Percentiles rank a stretch among this genome's conserved stretches.
These are phyloP conservation scores for Tupaia chinensis DNA, from an alignment of 2,113 vertebrate genomes.

Conservation along the genomic window DNA sequence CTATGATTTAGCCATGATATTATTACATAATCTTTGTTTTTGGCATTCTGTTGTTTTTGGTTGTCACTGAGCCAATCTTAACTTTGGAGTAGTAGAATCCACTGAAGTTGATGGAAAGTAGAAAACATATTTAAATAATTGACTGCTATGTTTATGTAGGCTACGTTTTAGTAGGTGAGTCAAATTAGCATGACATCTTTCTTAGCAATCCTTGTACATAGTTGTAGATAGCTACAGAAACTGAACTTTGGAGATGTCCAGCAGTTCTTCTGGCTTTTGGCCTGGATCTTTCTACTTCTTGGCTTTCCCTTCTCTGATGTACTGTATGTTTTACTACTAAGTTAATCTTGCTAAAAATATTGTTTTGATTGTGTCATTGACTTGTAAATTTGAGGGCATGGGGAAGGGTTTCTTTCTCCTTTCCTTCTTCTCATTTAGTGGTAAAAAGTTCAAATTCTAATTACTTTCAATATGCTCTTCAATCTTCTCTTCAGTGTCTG, in stretches of 20 bases:
- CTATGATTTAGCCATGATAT: not conserved
- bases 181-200: not conserved
- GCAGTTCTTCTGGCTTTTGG: not conserved
- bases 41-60: not conserved
- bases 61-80: not conserved
- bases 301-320: not conserved
- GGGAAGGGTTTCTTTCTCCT: not conserved
- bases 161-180: not conserved
- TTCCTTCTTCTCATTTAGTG: not conserved
- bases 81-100: not conserved
- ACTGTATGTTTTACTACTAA: not conserved
- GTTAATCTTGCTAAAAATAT: conserved; percentile 22
- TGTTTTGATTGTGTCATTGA: not conserved
- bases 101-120: not conserved
- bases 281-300: not conserved
- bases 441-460: not conserved
- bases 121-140: conserved; percentile 38
- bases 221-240: conserved; percentile 23
- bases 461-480: not conserved
- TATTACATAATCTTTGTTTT: not conserved
- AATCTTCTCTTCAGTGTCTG: not conserved
- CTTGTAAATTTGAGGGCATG: not conserved
- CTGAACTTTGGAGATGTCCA: not conserved
- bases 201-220: not conserved
- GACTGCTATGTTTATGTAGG: not conserved